Evolutionary conservation across 2,113 vertebrate species (phyloP), one percentile per base, ranked within the genome.

Genomic region (Podiceps cristatus): DNA sequence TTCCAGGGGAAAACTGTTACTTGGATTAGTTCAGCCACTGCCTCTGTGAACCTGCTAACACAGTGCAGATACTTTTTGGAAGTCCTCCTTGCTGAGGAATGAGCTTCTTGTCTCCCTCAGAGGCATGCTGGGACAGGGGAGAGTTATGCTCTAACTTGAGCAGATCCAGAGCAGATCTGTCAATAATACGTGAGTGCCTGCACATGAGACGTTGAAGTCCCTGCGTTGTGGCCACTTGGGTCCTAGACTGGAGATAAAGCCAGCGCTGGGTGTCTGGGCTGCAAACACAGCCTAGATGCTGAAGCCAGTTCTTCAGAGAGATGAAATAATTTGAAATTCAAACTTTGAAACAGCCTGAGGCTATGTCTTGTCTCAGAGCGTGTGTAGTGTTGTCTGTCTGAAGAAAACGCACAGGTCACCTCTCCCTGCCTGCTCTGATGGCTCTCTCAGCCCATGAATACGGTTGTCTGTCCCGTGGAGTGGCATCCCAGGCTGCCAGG

Each of bases 141-240:
- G 13, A 25, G 49, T 88, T 69, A 7, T 78, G 7, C 56, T 94
- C 5, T 33, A 9, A 37, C 29, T 49, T 47, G 20, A 84, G 33
- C 58, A 19, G 6, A 42, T 63, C 37, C 47, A 28, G 33, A 78
- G 35, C 35, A 79, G 47, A 33, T 72, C 13, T 88, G 50, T 22
- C 55, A 62, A 53, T 42, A 44, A 44, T 11, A 20, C 0, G 1
- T 0, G 7, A 55, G 23, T 18, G 22, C 13, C 24, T 5, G 5
- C n/a, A 18, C 2, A 1, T 12, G 40, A 56, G 55, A 60, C 10
- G 3, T 3, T 13, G 50, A 78, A 8, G 24, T 84, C 35, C 25
- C 7, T 2, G 6, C 28, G 44, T 59, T 0, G 0, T 47, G 50
- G 29, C 13, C 3, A 0, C 45, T 49, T 69, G 31, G 31, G 58